phyloP scores from a whole-genome alignment of 2,797 vertebrate genomes.

The Lacerta bilineata region DNA sequence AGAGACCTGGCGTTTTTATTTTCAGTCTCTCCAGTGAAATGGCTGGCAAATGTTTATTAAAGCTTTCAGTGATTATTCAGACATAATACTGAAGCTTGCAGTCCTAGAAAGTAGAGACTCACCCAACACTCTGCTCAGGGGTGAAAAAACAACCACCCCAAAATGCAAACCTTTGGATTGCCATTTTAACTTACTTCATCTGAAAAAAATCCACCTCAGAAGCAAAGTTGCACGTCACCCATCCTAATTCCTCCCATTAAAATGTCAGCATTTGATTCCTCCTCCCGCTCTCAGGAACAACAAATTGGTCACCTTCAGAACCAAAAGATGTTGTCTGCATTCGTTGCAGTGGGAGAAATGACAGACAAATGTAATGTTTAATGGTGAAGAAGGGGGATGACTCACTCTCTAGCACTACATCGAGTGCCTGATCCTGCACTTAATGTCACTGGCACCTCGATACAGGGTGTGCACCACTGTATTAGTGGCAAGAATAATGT shows the following conservation, averaged over 20 bases:
- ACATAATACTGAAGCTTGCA: background rate
- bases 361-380: constrained; percentile 57
- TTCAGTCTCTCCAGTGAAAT: background rate
- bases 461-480: too few relatives aligned
- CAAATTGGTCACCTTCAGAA: background rate
- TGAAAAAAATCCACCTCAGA: rapidly evolving
- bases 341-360: constrained; percentile 26
- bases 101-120: background rate
- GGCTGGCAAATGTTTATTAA: background rate
- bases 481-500: background rate
- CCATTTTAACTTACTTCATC: background rate
- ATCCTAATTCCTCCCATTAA: rapidly evolving
- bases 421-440: constrained; percentile 27
- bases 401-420: constrained; percentile 78
- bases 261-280: background rate
- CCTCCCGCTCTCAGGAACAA: background rate
- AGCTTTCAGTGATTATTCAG: background rate
- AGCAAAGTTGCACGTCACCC: background rate
- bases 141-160: background rate
- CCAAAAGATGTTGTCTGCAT: constrained; percentile 46
- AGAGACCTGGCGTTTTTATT: too few relatives aligned
- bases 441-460: background rate
- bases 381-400: constrained; percentile 70
- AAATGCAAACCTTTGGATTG: background rate
- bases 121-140: background rate